Evolutionary conservation across 2,888 invertebrate genomes (phyloP), one percentile per base, ranked within the genome.

Genomic region (Mythimna loreyi): DNA sequence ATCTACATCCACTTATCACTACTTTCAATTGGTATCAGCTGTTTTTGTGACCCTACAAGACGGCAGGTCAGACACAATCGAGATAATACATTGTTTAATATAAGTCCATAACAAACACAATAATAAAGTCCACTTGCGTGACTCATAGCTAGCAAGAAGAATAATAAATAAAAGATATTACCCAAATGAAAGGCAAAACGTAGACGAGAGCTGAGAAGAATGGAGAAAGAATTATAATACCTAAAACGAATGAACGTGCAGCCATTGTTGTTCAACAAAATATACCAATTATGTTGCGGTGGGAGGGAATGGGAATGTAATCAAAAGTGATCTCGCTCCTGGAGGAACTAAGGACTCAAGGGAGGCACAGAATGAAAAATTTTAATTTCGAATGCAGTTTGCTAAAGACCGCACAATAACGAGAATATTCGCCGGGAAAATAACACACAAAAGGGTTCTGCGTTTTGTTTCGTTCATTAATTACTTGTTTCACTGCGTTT

Each of bases 311-410:
- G 89, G 87, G 90, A 92, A 93, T 93, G 93, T 95, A 94, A 94
- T 94, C 94, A 95, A 92, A 94, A 95, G 92, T 94, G 95, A 94
- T 94, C 91, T 86, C 81, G 87, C 84, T 86, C 86, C 82, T 84
- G 84, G 79, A 79, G 85, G 78, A 72, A 75, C 80, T 53, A 66
- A 73, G 78, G 78, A 78, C 85, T 74, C 82, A 80, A 86, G 89
- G 88, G 89, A 90, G 90, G 88, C 82, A 86, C 85, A 88, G 92
- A 93, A 95, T 94, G 95, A 95, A 93, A 93, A 92, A 85, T 95
- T 95, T 95, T 95, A 95, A 95, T 95, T 95, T 90, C 92, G 94
- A 95, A 95, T 95, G 95, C 95, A 95, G 95, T 95, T 95, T 95
- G 93, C 93, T 94, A 94, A 92, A 93, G 93, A 92, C 93, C 91